Percentiles rank a stretch among this genome's conserved stretches.
Conservation (phyloP, 2,888 invertebrate species). For the Noctuana brunneofusca region DNA sequence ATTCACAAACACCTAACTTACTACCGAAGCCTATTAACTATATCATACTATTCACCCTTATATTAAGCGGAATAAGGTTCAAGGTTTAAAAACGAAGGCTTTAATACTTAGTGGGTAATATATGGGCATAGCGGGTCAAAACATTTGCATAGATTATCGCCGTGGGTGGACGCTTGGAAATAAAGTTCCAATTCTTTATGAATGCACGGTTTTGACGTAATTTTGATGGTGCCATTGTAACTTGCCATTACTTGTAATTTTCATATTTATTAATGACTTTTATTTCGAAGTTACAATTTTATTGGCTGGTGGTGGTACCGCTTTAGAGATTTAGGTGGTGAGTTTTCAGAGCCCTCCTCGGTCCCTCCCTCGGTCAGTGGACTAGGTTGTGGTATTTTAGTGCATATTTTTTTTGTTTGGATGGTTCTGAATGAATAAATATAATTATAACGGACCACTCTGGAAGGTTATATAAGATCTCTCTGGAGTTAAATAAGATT, state of each 20-base stretch:
- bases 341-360: too few species aligned
- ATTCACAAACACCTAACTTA: constrained; percentile 14
- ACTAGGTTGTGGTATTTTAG: too few species aligned
- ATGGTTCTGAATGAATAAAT: too few species aligned
- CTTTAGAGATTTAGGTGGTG: too few species aligned
- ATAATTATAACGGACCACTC: too few species aligned
- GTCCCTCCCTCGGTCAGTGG: too few species aligned
- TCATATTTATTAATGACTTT: not conserved
- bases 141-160: constrained; percentile 43
- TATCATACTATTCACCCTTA: not conserved
- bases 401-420: too few species aligned
- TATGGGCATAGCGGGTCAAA: constrained; percentile 39
- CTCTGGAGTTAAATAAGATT: too few species aligned
- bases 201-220: constrained; percentile 12
- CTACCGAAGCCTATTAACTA: not conserved
- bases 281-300: too few species aligned
- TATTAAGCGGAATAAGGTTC: constrained; percentile 17
- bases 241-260: not conserved
- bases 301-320: too few species aligned
- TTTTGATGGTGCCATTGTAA: constrained; percentile 2
- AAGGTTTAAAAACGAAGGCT: constrained; percentile 10
- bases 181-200: constrained; percentile 5
- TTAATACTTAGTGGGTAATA: not conserved
- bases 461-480: too few species aligned
- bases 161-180: constrained; percentile 20